Percentiles rank a stretch among this genome's conserved stretches.
Evolutionary conservation across 2,797 vertebrate species (phyloP).

Genomic region (Spinibarbus caldwelli): DNA sequence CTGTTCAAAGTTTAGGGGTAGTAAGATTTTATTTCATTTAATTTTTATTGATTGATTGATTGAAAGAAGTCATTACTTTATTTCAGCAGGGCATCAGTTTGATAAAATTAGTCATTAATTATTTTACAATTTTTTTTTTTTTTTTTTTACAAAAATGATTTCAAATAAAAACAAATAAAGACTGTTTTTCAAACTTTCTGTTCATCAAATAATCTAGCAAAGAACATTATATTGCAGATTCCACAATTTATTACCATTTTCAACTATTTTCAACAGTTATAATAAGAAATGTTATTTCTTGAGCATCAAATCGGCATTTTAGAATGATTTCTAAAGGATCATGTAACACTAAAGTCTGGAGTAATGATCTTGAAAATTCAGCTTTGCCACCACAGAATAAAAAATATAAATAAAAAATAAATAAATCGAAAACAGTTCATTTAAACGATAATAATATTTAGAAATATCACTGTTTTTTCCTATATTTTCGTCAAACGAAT

Average conservation of each 20-base stretch:
- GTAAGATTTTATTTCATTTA: neutral
- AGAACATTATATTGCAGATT: neutral
- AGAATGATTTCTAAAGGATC: neutral
- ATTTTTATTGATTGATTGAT: neutral
- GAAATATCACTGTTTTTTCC: too few species aligned
- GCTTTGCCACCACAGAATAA: neutral
- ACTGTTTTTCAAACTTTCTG: neutral
- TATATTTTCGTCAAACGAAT: neutral
- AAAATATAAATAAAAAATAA: neutral
- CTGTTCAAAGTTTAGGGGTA: neutral
- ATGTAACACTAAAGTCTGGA: neutral
- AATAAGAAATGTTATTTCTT: neutral
- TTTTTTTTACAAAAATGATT: too few species aligned
- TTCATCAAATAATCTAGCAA: neutral
- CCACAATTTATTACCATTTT: neutral
- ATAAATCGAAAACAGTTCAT: too few species aligned
- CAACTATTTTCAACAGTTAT: neutral
- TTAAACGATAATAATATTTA: too few species aligned
- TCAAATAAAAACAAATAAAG: too few species aligned
- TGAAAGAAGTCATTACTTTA: neutral
- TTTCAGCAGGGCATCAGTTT: too few species aligned
- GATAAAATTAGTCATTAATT: too few species aligned
- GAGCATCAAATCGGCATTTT: neutral
- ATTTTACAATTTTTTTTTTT: too few species aligned
- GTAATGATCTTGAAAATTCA: neutral